phyloP scores from a whole-genome alignment of 2,113 vertebrate genomes.

The Okapia johnstoni region DNA sequence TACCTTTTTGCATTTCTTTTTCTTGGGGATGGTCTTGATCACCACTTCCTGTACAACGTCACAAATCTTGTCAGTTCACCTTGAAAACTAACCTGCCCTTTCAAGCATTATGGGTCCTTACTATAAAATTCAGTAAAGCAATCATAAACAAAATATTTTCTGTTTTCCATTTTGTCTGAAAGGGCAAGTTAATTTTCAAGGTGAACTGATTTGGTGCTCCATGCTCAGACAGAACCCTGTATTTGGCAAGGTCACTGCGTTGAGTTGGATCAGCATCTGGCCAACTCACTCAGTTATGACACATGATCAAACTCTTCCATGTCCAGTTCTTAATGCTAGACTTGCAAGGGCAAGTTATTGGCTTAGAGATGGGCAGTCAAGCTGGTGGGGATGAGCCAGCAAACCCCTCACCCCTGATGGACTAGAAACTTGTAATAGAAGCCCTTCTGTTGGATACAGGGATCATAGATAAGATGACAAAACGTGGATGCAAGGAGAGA shows the following conservation, averaged over 20 bases:
- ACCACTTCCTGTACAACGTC: accelerated
- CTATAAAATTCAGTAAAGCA: neutral
- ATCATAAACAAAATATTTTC: constrained; percentile 12
- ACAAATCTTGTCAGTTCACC: neutral
- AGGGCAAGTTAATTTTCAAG: neutral
- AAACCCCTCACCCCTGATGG: too few relatives aligned
- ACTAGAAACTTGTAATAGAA: neutral
- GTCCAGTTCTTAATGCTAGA: neutral
- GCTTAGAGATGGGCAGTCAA: neutral
- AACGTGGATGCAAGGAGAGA: neutral
- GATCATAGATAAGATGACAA: neutral
- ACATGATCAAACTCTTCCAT: neutral
- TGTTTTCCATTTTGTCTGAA: neutral
- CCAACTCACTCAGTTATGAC: neutral
- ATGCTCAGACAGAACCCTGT: neutral
- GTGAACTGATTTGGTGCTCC: neutral
- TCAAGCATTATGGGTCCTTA: neutral
- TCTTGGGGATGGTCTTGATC: neutral
- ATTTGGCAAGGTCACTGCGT: neutral
- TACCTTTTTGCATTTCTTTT: neutral
- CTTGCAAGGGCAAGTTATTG: neutral
- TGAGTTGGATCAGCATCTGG: neutral
- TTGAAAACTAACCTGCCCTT: neutral
- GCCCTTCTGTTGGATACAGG: neutral
- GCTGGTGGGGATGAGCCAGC: neutral